phyloP scores from a whole-genome alignment of 1,140 invertebrate species.

The Apis mellifera region DNA sequence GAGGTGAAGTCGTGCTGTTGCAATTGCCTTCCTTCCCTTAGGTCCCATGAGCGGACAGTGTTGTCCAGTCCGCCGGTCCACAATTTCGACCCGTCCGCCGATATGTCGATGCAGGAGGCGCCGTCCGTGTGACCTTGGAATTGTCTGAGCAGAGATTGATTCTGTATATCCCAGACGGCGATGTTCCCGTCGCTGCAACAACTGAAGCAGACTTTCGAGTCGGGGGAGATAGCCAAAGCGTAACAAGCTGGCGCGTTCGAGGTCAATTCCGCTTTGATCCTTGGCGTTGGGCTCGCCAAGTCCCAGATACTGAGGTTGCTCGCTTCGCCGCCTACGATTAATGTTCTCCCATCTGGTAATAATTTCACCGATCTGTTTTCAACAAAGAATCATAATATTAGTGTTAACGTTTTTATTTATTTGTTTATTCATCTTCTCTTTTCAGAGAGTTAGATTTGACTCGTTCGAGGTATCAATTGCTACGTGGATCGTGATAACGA shows the following conservation, averaged over 20 bases:
- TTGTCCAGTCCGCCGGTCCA: constrained; percentile 99
- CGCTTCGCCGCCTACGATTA: constrained; percentile 99
- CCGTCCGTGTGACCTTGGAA: constrained; percentile 99
- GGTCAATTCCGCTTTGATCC: constrained; percentile 96
- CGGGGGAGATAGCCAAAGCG: constrained; percentile 97
- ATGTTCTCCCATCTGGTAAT: constrained; percentile 96
- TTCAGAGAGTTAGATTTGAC: neutral
- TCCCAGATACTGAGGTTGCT: constrained; percentile 99
- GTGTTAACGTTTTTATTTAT: no score
- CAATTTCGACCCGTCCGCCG: constrained; percentile 95
- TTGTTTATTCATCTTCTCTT: no score
- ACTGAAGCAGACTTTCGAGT: constrained; percentile 98
- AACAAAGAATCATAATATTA: neutral
- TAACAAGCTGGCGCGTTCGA: constrained; percentile 98
- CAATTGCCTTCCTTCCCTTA: constrained; percentile 96
- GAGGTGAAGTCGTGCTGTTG: constrained; percentile 98
- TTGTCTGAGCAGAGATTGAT: constrained; percentile 95
- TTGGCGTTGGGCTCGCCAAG: constrained; percentile 92
- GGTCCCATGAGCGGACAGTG: constrained; percentile 98
- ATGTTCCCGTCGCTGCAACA: constrained; percentile 98
- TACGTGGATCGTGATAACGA: neutral
- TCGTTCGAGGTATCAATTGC: neutral
- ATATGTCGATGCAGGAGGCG: constrained; percentile 98
- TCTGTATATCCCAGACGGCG: constrained; percentile 97
- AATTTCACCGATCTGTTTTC: constrained; percentile 91